Evolutionary conservation across 2,797 vertebrate genomes (phyloP), one percentile per base, ranked within the genome.

Genomic region (Orientallactaga sibirica): DNA sequence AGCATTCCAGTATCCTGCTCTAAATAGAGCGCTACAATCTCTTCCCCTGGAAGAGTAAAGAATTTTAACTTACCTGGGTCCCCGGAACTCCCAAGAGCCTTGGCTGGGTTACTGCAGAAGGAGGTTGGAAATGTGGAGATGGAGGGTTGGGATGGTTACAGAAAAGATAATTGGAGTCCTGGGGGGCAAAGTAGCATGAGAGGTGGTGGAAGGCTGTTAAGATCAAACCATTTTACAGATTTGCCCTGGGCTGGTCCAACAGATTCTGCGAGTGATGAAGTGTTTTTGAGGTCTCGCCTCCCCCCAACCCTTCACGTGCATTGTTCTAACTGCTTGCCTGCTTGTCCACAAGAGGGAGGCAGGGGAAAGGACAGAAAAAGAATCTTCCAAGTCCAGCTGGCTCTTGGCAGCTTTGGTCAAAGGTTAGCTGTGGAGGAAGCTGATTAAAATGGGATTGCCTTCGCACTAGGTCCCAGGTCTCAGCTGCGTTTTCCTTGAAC

Each of bases 281-380:
- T 41, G 29, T 55, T 48, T 24, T 27, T 11, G 58, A 7, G 16
- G 24, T 18, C 48, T 22, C 4, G 14, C 12, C 5, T 61, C 27
- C 5, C 43, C 7, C 2, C 33, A 37, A 37, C 33, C 52, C 33
- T 43, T 90, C 58, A 1, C 0, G 4, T 4, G 79, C 33, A 3
- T 4, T 14, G 68, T 87, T 19, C 18, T 79, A 37, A 92, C 66
- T 61, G 29, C 83, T 43, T 27, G 77, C 67, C 67, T 41, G 20
- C 84, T 94, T 94, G 86, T 92, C 95, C 96, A 96, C 96, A 88
- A 97, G 94, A 96, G 96, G 96, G 96, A 97, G 93, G 96, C 91
- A 94, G 86, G 89, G 73, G 91, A 77, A 94, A 92, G 86, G 81
- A 93, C 70, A 93, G 73, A 76, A 74, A 52, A 2, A 52, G 66